Evolutionary conservation across 2,888 invertebrate genomes (phyloP).

Genomic region (Arctia plantaginis): DNA sequence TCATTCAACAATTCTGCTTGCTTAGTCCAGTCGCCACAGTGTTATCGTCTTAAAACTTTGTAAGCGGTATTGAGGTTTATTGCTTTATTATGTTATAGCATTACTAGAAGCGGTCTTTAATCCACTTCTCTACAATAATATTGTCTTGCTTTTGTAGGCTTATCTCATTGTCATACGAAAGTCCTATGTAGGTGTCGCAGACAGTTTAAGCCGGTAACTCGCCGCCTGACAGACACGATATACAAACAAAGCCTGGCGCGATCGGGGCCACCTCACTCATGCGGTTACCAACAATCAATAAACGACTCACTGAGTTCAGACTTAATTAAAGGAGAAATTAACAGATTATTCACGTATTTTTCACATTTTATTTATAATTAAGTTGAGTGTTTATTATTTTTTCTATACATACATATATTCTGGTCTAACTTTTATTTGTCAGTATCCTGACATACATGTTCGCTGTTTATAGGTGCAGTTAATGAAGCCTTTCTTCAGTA

Average conservation of each 20-base stretch:
- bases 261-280: constrained; percentile 30
- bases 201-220: constrained; percentile 56
- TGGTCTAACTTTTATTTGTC: no score
- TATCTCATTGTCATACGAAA: constrained; percentile 53
- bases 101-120: constrained; percentile 25
- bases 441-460: no score
- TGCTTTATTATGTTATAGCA: constrained; percentile 18
- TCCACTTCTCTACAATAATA: constrained; percentile 41
- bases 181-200: constrained; percentile 46
- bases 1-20: neutral
- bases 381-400: no score
- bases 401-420: no score
- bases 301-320: constrained; percentile 14
- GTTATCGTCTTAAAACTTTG: neutral
- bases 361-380: neutral
- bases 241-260: constrained; percentile 43
- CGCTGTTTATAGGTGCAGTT: no score
- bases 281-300: constrained; percentile 20
- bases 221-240: constrained; percentile 51
- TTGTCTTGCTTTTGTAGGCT: constrained; percentile 40
- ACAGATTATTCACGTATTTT: neutral
- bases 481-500: neutral
- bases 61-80: neutral
- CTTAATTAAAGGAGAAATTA: constrained; percentile 6
- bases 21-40: neutral